Evolutionary conservation across 2,888 invertebrate species (phyloP).

Genomic region (Cryptocheilus praepositus): DNA sequence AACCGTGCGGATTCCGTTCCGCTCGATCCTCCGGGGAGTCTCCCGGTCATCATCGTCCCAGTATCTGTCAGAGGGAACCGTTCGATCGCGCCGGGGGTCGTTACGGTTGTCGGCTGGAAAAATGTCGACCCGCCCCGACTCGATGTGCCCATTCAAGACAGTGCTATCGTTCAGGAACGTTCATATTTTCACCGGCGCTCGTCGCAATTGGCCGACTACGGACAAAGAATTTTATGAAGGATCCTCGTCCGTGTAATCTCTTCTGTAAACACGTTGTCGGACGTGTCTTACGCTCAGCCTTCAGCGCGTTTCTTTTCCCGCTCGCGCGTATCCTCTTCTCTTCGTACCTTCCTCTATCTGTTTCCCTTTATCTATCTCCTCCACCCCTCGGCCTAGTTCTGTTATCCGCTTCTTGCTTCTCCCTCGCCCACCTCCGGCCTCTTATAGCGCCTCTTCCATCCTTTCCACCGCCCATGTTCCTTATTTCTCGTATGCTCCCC

Average conservation of each 20-base stretch:
- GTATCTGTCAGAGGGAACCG: too few species aligned
- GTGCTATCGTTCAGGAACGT: too few species aligned
- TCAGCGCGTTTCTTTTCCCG: slow-evolving; percentile 4
- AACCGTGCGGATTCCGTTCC: slow-evolving; percentile 14
- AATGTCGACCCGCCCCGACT: slow-evolving; percentile 18
- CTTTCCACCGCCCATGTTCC: not conserved
- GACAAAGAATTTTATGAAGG: slow-evolving; percentile 33
- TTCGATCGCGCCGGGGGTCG: slow-evolving; percentile 3
- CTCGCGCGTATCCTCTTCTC: slow-evolving; percentile 10
- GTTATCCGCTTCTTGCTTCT: not conserved
- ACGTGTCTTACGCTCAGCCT: slow-evolving; percentile 23
- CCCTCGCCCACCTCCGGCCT: too few species aligned
- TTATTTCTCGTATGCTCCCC: slow-evolving; percentile 11
- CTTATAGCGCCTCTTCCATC: too few species aligned
- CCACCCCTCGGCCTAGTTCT: not conserved
- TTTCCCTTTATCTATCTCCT: not conserved
- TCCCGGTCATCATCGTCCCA: not conserved
- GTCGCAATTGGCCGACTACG: slow-evolving; percentile 28
- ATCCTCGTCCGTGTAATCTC: slow-evolving; percentile 31
- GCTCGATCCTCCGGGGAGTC: slow-evolving; percentile 16
- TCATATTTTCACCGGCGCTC: slow-evolving; percentile 3
- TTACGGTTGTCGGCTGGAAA: slow-evolving; percentile 23
- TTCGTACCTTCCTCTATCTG: too few species aligned
- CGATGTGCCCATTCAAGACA: not conserved
- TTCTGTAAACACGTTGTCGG: slow-evolving; percentile 36